Conservation (phyloP, 2,888 invertebrate species). For the Cryptosula pallasiana region DNA sequence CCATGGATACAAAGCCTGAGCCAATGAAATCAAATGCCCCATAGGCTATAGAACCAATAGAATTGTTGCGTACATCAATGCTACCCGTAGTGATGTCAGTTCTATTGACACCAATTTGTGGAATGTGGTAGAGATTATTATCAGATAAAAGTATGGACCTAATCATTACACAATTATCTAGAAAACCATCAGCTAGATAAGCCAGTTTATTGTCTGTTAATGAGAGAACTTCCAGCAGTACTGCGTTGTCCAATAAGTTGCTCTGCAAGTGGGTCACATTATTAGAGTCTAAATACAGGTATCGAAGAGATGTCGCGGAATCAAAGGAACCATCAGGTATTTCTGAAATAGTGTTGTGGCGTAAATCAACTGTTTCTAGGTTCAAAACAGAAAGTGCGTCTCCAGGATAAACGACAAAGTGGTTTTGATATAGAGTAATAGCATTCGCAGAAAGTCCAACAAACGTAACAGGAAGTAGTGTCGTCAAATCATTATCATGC, state of each 20-base stretch:
- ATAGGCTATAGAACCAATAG: background rate
- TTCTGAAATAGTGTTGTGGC: slow-evolving; percentile 29
- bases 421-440: slow-evolving; percentile 31
- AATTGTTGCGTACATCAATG: background rate
- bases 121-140: background rate
- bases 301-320: slow-evolving; percentile 30
- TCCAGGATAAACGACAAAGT: slow-evolving; percentile 31
- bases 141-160: background rate
- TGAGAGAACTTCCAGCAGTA: slow-evolving; percentile 5
- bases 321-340: slow-evolving; percentile 32
- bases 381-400: slow-evolving; percentile 30
- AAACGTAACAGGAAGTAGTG: slow-evolving; percentile 31
- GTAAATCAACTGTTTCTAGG: slow-evolving; percentile 29
- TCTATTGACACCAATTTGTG: background rate
- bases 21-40: background rate
- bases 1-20: background rate
- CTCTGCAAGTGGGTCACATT: slow-evolving; percentile 31
- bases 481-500: slow-evolving; percentile 30
- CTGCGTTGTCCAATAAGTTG: slow-evolving; percentile 32
- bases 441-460: slow-evolving; percentile 30
- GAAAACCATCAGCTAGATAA: slow-evolving; percentile 26
- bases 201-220: background rate
- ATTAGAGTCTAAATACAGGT: slow-evolving; percentile 31
- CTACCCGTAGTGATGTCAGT: background rate
- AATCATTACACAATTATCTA: slow-evolving; percentile 31